Conservation (phyloP, 2,113 vertebrate genomes). For the Amia ocellicauda region DNA sequence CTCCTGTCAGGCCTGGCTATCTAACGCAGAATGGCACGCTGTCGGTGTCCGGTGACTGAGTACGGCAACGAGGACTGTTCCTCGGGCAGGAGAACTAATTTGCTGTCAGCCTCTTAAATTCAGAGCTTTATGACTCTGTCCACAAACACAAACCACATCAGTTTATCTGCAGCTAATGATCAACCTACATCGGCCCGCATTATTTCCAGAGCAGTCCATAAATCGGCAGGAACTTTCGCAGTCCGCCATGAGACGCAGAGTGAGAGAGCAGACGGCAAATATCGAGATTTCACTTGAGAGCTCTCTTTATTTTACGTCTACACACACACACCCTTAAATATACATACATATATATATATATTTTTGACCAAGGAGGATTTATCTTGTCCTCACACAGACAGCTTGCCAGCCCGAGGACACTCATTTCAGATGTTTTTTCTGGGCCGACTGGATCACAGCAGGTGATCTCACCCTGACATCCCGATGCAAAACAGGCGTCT, state of each 20-base stretch:
- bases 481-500: slow-evolving; percentile 30
- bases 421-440: slow-evolving; percentile 43
- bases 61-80: background rate
- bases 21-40: background rate
- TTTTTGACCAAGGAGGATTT: slow-evolving; percentile 41
- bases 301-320: too few species aligned
- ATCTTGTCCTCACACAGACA: slow-evolving; percentile 45
- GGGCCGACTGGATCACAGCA: slow-evolving; percentile 21
- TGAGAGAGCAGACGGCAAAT: background rate
- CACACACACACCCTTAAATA: too few species aligned
- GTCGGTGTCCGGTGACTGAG: background rate
- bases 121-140: slow-evolving; percentile 1
- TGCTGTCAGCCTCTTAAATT: slow-evolving; percentile 14
- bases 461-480: slow-evolving; percentile 21
- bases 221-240: background rate
- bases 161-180: slow-evolving; percentile 6
- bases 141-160: background rate
- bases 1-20: slow-evolving; percentile 1
- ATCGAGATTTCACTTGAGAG: too few species aligned
- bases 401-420: slow-evolving; percentile 46
- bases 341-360: slow-evolving; percentile 30
- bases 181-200: background rate
- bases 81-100: background rate
- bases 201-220: background rate
- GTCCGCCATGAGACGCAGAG: background rate